Percentiles rank a stretch among this genome's conserved stretches.
These are phyloP conservation scores for Poeciliopsis turrubarensis DNA, from an alignment of 2,113 vertebrate species.

Conservation along the genomic window DNA sequence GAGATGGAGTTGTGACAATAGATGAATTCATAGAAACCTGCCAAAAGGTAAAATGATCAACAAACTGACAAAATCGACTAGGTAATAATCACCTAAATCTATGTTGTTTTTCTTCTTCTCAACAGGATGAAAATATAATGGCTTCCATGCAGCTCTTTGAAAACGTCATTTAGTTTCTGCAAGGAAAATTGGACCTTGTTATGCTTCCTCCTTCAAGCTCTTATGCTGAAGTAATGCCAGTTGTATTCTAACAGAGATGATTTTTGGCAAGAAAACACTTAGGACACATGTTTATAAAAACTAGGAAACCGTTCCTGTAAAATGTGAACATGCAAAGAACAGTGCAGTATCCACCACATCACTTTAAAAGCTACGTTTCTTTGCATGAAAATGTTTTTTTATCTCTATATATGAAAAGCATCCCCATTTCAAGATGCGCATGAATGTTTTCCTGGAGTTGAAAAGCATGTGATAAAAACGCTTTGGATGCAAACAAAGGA, in stretches of 20 bases:
- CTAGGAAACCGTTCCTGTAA: background rate
- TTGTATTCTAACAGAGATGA: slow-evolving; percentile 7
- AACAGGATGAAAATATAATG: slow-evolving; percentile 97
- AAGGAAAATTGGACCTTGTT: background rate
- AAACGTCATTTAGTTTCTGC: slow-evolving; percentile 85
- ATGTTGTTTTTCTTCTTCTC: slow-evolving; percentile 31
- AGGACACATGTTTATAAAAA: slow-evolving; percentile 22
- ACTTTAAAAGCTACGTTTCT: slow-evolving; percentile 16
- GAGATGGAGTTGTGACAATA: slow-evolving; percentile 92
- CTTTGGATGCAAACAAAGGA: slow-evolving; percentile 2
- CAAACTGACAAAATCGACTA: background rate
- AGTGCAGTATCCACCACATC: slow-evolving; percentile 21
- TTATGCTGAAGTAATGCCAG: slow-evolving; percentile 10
- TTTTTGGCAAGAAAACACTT: slow-evolving; percentile 18
- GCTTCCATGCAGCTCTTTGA: slow-evolving; percentile 97
- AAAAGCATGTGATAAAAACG: slow-evolving; percentile 51
- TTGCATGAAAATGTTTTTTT: slow-evolving; percentile 52
- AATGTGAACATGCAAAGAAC: slow-evolving; percentile 23
- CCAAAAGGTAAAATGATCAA: slow-evolving; percentile 84
- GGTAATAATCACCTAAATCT: background rate
- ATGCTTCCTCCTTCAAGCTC: slow-evolving; percentile 25
- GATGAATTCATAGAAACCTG: slow-evolving; percentile 96
- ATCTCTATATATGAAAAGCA: background rate
- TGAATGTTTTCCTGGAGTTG: slow-evolving; percentile 34
- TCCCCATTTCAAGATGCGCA: slow-evolving; percentile 23